These are phyloP conservation scores for Botia kubotai DNA, from an alignment of 2,797 vertebrate species.

Conservation along the genomic window DNA sequence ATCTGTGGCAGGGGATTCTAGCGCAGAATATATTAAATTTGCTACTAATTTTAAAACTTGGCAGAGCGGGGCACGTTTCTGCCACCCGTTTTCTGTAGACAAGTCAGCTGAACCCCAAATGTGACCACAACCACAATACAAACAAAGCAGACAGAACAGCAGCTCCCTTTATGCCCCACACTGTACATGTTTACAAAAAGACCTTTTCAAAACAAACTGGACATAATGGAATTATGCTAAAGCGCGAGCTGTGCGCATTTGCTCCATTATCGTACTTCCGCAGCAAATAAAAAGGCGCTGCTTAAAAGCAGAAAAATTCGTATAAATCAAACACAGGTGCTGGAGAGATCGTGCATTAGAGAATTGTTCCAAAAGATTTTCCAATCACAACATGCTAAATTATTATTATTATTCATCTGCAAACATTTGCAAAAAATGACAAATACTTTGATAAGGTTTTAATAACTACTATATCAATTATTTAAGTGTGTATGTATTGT, in stretches of 20 bases:
- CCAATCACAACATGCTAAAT: neutral
- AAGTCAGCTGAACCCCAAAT: constrained; percentile 76
- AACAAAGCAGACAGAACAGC: constrained; percentile 86
- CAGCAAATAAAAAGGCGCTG: constrained; percentile 1
- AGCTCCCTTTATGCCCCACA: constrained; percentile 77
- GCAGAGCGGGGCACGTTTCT: constrained; percentile 81
- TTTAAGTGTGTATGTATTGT: neutral
- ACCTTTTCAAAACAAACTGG: constrained; percentile 77
- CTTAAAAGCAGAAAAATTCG: constrained; percentile 27
- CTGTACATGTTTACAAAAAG: constrained; percentile 81
- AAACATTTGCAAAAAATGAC: neutral
- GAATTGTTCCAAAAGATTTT: neutral
- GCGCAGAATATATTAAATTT: constrained; percentile 88
- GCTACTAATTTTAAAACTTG: constrained; percentile 93
- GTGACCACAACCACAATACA: constrained; percentile 85
- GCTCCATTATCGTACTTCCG: constrained; percentile 26
- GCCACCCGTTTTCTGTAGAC: constrained; percentile 81
- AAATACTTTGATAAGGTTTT: neutral
- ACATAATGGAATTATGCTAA: constrained; percentile 78
- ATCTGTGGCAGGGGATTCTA: constrained; percentile 83
- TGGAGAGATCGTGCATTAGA: neutral
- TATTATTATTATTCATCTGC: neutral
- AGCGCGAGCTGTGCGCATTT: constrained; percentile 62
- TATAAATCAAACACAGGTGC: too few relatives aligned
- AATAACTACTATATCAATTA: neutral